These are phyloP conservation scores for Elaphurus davidianus DNA, from an alignment of 2,113 vertebrate species.

Conservation along the genomic window DNA sequence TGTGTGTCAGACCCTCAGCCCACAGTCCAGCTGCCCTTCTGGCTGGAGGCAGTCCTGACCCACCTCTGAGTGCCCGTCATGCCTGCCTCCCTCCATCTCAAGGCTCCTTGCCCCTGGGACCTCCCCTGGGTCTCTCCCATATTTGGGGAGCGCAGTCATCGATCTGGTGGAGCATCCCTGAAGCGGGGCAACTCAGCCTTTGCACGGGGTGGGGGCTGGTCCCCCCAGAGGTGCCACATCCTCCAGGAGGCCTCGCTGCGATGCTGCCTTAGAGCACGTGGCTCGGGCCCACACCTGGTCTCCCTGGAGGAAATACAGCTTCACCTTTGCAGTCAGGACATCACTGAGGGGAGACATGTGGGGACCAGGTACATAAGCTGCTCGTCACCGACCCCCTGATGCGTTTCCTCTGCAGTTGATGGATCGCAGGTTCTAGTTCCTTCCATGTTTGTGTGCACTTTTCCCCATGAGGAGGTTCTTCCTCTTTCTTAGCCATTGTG, in stretches of 20 bases:
- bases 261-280: background rate
- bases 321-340: background rate
- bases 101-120: background rate
- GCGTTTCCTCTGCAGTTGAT: rapidly evolving
- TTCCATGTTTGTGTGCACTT: background rate
- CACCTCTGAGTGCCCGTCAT: background rate
- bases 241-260: background rate
- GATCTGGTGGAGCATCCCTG: background rate
- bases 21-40: background rate
- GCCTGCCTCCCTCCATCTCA: background rate
- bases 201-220: rapidly evolving
- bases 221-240: background rate
- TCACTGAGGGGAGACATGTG: background rate
- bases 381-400: background rate
- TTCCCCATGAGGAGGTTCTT: background rate
- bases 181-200: background rate
- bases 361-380: background rate
- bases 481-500: background rate
- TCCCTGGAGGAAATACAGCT: background rate
- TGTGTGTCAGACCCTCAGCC: background rate
- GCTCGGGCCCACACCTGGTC: background rate
- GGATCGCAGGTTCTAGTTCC: background rate
- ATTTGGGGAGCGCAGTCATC: background rate
- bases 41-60: background rate
- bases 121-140: background rate